Conservation (phyloP, 2,113 vertebrate species). For the Candoia aspera region DNA sequence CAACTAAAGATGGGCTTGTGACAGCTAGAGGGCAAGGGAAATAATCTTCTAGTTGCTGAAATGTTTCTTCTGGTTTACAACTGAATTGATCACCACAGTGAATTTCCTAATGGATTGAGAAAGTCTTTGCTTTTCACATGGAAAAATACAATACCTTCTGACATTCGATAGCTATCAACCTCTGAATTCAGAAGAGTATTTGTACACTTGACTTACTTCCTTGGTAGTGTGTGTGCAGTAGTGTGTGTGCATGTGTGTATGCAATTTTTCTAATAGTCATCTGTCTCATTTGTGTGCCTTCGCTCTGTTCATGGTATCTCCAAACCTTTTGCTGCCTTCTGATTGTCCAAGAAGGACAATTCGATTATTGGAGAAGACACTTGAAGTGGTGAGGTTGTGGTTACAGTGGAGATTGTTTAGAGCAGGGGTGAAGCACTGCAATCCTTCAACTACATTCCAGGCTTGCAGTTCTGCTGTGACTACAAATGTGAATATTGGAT, state of each 20-base stretch:
- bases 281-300: not conserved
- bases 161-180: not conserved
- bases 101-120: not conserved
- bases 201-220: not conserved
- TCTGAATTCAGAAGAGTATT: not conserved
- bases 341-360: not conserved
- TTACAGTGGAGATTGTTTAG: not conserved
- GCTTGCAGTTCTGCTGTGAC: not conserved
- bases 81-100: not conserved
- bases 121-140: not conserved
- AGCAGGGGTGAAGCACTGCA: not conserved
- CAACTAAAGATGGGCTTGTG: not conserved
- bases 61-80: not conserved
- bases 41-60: not conserved
- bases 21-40: not conserved
- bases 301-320: not conserved
- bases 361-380: not conserved
- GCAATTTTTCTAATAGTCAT: not conserved
- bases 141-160: not conserved
- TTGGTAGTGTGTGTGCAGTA: no score
- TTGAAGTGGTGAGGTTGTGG: not conserved
- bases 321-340: no score
- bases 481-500: not conserved
- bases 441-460: not conserved
- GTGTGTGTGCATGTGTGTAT: no score